These are phyloP conservation scores for Eolophus roseicapilla DNA, from an alignment of 2,113 vertebrate species.

Conservation along the genomic window DNA sequence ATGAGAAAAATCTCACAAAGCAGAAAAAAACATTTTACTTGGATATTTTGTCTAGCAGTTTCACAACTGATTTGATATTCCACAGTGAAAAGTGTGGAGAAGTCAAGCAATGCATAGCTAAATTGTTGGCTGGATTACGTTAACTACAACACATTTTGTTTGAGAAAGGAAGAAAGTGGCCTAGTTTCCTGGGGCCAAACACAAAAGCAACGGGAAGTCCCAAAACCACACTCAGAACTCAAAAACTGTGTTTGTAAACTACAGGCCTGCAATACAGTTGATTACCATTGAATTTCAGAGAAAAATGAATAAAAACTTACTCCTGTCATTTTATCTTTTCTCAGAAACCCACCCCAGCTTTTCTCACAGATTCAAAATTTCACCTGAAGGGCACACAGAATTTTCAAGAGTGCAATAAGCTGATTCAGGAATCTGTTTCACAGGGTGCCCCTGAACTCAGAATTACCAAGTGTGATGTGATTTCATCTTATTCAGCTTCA, in stretches of 20 bases:
- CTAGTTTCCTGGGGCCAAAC: not conserved
- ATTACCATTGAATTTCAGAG: not conserved
- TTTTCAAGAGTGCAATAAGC: not conserved
- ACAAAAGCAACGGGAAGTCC: not conserved
- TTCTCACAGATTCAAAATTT: not conserved
- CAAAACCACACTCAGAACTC: not conserved
- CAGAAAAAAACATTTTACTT: not conserved
- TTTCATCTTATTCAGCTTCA: not conserved
- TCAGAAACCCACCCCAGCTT: not conserved
- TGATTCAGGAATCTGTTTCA: not conserved
- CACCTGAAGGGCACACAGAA: not conserved
- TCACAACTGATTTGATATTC: not conserved
- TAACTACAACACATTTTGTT: not conserved
- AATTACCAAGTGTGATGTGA: not conserved
- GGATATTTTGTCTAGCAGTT: not conserved
- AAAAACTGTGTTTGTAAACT: not conserved
- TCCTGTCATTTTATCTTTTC: not conserved
- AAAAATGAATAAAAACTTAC: not conserved
- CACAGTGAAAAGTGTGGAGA: not conserved
- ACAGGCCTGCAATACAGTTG: not conserved
- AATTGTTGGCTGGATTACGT: not conserved
- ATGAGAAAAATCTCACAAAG: not conserved
- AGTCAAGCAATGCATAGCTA: not conserved
- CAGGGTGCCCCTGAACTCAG: not conserved
- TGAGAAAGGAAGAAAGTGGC: not conserved